Evolutionary conservation across 2,113 vertebrate species (phyloP), one percentile per base, ranked within the genome.

Genomic region (Talpa occidentalis): DNA sequence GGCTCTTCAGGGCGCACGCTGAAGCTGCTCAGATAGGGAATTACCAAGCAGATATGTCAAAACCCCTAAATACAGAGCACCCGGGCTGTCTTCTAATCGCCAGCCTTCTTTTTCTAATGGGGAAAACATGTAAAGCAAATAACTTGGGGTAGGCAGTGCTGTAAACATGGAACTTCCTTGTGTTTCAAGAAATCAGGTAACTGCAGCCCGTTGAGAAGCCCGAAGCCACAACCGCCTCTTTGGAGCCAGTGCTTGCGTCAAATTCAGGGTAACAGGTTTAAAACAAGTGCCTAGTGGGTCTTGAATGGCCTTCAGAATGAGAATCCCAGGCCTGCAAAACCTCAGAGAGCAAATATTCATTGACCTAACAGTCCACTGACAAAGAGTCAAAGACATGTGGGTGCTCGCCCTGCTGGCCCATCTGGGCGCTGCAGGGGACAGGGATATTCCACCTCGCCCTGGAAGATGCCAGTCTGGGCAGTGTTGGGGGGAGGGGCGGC

Each of bases 41-140:
- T 93, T 74, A 85, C 83, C 62, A 6, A 54, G 37, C 1, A 70
- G 81, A 21, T n/a, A 49, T 0, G 19, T 5, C 66, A 74, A 93
- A 88, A 67, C 26, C 47, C 81, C 74, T 76, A 40, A 47, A 22
- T 22, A 15, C 32, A 40, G 54, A 83, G n/a, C 66, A 40, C 64
- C 26, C 54, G 8, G 59, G 90, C 37, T 10, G 6, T 9, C 70
- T 62, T 72, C 88, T 90, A 72, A 83, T 70, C 15, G 52, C 22
- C 62, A 19, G 2, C 42, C 88, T 91, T 54, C 44, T 14, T 64
- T 60, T 90, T 56, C 94, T 88, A 93, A 73, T 47, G 77, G 56
- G 56, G 32, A 78, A 88, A 79, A 84, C 21, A 74, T 70, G 42
- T 54, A 70, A 83, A 86, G 69, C 77, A 72, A 78, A 73, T 21